Evolutionary conservation across 2,888 invertebrate species (phyloP).

Genomic region (Elgonia sp.): DNA sequence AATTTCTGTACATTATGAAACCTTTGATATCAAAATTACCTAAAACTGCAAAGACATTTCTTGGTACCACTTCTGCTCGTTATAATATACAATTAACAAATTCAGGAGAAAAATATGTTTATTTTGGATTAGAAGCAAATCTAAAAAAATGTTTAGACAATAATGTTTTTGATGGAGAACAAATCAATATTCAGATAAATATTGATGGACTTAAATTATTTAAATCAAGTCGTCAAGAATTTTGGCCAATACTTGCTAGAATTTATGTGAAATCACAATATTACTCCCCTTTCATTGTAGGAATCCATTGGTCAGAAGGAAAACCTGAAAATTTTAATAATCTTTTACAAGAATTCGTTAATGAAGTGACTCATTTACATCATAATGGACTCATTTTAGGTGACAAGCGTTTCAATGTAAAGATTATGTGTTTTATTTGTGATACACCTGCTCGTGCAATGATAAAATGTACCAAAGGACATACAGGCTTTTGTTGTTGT

Average conservation of each 20-base stretch:
- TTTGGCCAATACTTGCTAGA: conserved; percentile 67
- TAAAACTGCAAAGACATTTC: conserved; percentile 44
- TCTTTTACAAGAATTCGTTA: conserved; percentile 52
- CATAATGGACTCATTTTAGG: conserved; percentile 31
- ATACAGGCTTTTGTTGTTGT: conserved; percentile 1
- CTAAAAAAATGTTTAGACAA: conserved; percentile 49
- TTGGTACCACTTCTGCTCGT: conserved; percentile 9
- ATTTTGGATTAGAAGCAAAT: conserved; percentile 54
- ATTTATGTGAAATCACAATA: conserved; percentile 42
- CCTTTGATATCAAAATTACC: not conserved
- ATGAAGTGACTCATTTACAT: conserved; percentile 48
- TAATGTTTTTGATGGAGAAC: conserved; percentile 4
- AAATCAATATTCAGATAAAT: conserved; percentile 42
- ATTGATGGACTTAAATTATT: conserved; percentile 66
- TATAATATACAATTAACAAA: conserved; percentile 15
- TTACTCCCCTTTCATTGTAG: conserved; percentile 66
- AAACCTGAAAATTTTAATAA: conserved; percentile 45
- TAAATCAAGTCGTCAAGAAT: conserved; percentile 52
- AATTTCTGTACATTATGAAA: too few relatives aligned
- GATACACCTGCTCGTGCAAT: conserved; percentile 67
- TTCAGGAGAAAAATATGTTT: conserved; percentile 26
- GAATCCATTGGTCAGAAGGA: conserved; percentile 52
- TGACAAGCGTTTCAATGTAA: conserved; percentile 36
- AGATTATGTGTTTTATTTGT: conserved; percentile 65
- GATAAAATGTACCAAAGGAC: conserved; percentile 23